Evolutionary conservation across 2,113 vertebrate species (phyloP).

Genomic region (Anser cygnoides): DNA sequence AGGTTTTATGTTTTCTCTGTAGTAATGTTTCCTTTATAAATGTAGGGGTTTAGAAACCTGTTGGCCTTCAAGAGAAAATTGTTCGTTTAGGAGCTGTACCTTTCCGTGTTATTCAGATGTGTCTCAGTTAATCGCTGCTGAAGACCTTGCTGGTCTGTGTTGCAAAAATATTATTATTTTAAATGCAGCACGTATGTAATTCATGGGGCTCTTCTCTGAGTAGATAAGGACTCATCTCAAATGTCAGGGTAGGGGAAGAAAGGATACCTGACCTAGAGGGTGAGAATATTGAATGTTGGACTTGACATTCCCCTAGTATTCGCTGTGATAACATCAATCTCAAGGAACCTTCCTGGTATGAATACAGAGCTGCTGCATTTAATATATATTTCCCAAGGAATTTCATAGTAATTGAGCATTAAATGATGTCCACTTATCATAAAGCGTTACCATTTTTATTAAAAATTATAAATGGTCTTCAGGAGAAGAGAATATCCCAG

Average conservation of each 20-base stretch:
- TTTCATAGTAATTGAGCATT: constrained; percentile 71
- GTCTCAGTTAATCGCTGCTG: constrained; percentile 34
- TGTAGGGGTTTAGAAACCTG: constrained; percentile 27
- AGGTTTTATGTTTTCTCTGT: constrained; percentile 30
- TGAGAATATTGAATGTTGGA: constrained; percentile 30
- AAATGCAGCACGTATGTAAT: neutral
- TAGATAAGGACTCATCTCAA: constrained; percentile 39
- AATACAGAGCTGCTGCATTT: constrained; percentile 47
- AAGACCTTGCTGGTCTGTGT: neutral
- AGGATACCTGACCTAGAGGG: neutral
- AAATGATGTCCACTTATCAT: constrained; percentile 65
- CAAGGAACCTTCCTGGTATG: constrained; percentile 40
- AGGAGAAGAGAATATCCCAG: constrained; percentile 20
- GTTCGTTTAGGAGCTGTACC: neutral
- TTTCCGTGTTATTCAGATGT: constrained; percentile 33
- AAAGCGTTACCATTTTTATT: constrained; percentile 69
- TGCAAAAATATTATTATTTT: neutral
- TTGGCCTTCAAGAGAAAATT: constrained; percentile 46
- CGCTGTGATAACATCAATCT: constrained; percentile 64
- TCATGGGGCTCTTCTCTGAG: neutral
- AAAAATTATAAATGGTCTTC: constrained; percentile 64
- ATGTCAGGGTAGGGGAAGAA: constrained; percentile 22
- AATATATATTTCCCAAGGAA: constrained; percentile 68
- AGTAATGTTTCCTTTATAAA: constrained; percentile 30
- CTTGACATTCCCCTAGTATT: constrained; percentile 65